Conservation (phyloP, 2,888 invertebrate species). For the Trissolcus japonicus region DNA sequence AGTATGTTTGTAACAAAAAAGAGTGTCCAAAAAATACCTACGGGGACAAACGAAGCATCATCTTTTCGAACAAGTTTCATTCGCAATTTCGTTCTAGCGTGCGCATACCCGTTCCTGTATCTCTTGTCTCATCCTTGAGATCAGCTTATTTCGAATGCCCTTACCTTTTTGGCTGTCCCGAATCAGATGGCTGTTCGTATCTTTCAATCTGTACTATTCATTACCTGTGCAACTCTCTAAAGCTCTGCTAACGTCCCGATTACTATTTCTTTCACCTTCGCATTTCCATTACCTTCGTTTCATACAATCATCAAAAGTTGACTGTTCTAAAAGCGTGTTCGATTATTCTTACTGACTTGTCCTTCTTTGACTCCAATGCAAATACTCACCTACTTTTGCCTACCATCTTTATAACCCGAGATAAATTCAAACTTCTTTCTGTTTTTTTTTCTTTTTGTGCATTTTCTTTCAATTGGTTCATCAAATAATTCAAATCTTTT, state of each 20-base stretch:
- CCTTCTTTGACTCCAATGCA: no score
- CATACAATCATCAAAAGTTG: constrained; percentile 57
- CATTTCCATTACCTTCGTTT: constrained; percentile 44
- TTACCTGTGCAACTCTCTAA: constrained; percentile 58
- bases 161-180: constrained; percentile 22
- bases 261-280: constrained; percentile 49
- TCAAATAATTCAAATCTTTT: no score
- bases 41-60: constrained; percentile 3
- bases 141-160: constrained; percentile 8
- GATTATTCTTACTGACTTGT: no score
- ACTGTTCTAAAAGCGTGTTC: constrained; percentile 33
- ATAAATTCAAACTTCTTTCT: not conserved
- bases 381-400: no score
- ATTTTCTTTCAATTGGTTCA: not conserved
- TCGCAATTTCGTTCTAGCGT: constrained; percentile 13
- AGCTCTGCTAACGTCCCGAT: constrained; percentile 47
- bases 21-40: no score
- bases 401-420: no score
- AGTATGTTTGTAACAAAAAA: not conserved
- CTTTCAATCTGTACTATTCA: constrained; percentile 21
- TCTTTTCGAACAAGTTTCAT: constrained; percentile 13
- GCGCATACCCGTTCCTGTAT: constrained; percentile 59
- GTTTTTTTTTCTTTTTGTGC: not conserved
- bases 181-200: no score
- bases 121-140: constrained; percentile 54